Conservation (phyloP, 1,140 invertebrate species). For the Bombus waltoni region DNA sequence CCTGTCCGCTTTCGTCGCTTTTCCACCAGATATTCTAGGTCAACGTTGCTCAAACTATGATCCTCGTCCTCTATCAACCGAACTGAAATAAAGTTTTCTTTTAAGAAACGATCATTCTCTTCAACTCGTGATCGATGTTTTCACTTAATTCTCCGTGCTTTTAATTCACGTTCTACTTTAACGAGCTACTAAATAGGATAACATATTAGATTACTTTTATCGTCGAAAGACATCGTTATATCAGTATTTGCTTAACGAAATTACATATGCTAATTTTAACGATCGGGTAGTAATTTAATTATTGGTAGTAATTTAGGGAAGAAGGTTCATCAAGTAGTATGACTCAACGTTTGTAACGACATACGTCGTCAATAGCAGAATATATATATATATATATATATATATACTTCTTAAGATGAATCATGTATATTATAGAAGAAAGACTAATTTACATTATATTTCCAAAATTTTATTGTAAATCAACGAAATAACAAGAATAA, state of each 20-base stretch:
- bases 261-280: not conserved
- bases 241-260: not conserved
- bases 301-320: not conserved
- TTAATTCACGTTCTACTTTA: not conserved
- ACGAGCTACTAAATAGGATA: not conserved
- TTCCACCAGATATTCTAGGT: conserved; percentile 29
- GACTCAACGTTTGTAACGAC: not conserved
- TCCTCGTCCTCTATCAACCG: not conserved
- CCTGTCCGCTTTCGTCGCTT: conserved; percentile 18
- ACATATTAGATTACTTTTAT: not conserved
- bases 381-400: not conserved
- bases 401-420: not conserved
- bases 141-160: not conserved
- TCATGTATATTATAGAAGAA: not conserved
- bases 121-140: not conserved
- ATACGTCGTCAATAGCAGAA: not conserved
- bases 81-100: conserved; percentile 19
- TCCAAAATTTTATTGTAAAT: too few relatives aligned
- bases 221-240: not conserved
- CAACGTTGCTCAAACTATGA: conserved; percentile 16
- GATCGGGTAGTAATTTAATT: not conserved
- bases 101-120: not conserved
- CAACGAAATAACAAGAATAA: not conserved
- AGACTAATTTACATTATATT: too few relatives aligned
- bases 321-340: not conserved